Conservation (phyloP, 2,888 invertebrate species). For the Drosophila villosipedis region DNA sequence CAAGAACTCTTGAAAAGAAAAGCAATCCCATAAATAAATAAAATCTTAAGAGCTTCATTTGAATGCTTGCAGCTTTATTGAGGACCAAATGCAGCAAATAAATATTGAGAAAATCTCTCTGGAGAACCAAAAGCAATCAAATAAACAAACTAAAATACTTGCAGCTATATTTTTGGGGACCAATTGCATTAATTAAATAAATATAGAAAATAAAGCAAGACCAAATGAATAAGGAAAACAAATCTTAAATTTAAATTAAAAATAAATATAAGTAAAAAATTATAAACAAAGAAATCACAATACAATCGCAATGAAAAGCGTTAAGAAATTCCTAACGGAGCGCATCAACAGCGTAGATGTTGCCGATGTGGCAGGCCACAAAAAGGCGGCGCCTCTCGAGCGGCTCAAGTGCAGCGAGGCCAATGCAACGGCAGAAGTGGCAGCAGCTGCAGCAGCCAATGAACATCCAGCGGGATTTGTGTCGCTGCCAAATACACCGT, state of each 20-base stretch:
- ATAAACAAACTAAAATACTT: slow-evolving; percentile 4
- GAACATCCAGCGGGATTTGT: slow-evolving; percentile 40
- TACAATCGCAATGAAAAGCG: slow-evolving; percentile 82
- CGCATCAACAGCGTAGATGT: slow-evolving; percentile 84
- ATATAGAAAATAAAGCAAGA: background rate
- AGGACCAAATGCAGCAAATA: slow-evolving; percentile 4
- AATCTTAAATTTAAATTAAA: slow-evolving; percentile 11
- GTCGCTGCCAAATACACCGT: slow-evolving; percentile 69
- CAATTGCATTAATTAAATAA: slow-evolving; percentile 9
- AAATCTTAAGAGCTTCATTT: background rate
- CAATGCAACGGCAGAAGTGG: background rate
- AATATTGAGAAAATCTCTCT: background rate
- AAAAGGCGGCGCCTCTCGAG: slow-evolving; percentile 59
- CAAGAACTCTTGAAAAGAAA: background rate
- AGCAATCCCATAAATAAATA: background rate
- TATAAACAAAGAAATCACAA: slow-evolving; percentile 9
- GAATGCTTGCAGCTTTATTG: background rate
- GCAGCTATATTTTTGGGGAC: background rate
- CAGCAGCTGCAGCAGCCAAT: slow-evolving; percentile 38
- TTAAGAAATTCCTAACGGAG: slow-evolving; percentile 84
- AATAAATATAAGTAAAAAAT: slow-evolving; percentile 5
- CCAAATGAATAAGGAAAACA: slow-evolving; percentile 32
- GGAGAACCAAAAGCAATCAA: background rate
- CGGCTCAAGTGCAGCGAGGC: slow-evolving; percentile 58
- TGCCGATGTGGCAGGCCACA: slow-evolving; percentile 53